A percentile compares a stretch with the other conserved stretches of the same genome.
These are phyloP conservation scores for Kuschelorhynchus macadamiae DNA, from an alignment of 2,888 invertebrate genomes.

Conservation along the genomic window DNA sequence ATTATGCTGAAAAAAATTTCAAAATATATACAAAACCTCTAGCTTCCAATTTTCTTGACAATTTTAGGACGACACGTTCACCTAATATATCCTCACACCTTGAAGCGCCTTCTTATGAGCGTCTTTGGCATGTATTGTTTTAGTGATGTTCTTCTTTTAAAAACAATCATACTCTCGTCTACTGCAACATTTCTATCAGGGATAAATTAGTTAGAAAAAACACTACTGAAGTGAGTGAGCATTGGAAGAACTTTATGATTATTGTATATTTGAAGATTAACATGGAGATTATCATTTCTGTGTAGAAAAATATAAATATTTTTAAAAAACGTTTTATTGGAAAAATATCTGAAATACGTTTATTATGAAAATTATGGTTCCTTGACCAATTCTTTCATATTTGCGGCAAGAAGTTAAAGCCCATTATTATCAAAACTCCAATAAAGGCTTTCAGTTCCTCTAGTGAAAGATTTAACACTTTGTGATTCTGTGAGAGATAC, in stretches of 20 bases:
- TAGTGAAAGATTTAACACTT: conserved; percentile 8
- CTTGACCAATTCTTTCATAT: conserved; percentile 15
- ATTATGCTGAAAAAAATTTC: no score
- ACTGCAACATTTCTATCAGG: conserved; percentile 29
- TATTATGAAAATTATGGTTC: conserved; percentile 16
- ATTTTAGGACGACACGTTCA: conserved; percentile 56
- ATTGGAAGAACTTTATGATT: conserved; percentile 48
- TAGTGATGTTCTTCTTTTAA: conserved; percentile 49
- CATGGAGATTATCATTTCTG: conserved; percentile 39
- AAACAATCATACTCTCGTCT: conserved; percentile 47
- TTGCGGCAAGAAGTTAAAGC: conserved; percentile 12
- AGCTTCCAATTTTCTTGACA: conserved; percentile 52
- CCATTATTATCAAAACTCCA: conserved; percentile 18
- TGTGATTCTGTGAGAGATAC: conserved; percentile 14
- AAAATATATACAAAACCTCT: conserved; percentile 57
- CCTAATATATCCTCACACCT: conserved; percentile 48
- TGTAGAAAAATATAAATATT: conserved; percentile 49
- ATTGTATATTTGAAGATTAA: conserved; percentile 43
- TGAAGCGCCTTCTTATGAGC: conserved; percentile 54
- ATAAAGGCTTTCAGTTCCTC: conserved; percentile 28
- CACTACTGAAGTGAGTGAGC: conserved; percentile 29
- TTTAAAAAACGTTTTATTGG: conserved; percentile 40
- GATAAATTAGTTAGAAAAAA: conserved; percentile 28
- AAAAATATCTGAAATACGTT: conserved; percentile 13
- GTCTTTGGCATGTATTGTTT: conserved; percentile 55